Base-by-base conservation (phyloP, 2,113 vertebrate species). In the Stigmatopora nigra region DNA sequence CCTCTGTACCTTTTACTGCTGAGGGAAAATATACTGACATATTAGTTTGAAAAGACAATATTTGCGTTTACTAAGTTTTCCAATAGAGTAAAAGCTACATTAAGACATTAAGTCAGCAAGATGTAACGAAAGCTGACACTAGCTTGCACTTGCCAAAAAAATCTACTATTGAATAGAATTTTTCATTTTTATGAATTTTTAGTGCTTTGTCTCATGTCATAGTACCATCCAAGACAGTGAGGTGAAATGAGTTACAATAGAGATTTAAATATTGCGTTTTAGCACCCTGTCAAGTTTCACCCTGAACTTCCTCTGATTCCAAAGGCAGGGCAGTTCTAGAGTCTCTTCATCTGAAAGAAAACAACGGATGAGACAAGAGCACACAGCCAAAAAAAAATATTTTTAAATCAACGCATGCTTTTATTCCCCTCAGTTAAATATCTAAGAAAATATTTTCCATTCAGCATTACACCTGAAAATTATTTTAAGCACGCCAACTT, bases 311-410 rank as follows among this genome's bases (percentile, higher is more conserved):
- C 84, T 86, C 91, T 87, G 90, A 91, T 87, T 90, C 92, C 92
- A 91, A 91, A 92, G 92, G 89, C 91, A 85, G 91, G 78, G 82
- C 88, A 90, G 84, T 90, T 90, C 88, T 91, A 85, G 88, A 90
- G 87, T 91, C 84, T 90, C 90, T 92, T 93, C 90, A 93, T 93
- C 92, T 94, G 93, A 89, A 93, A 94, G 88, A 93, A 92, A 94
- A 92, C 91, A 94, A 87, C 68, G 88, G 72, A 85, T 93, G 89
- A 94, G 92, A 93, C 89, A 92, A 92, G 79, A 88, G 86, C 90
- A 91, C 69, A 78, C 64, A 90, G 83, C 88, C 88, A 82, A 89
- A 72, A 87, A 71, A 38, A 81, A 78, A 70, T 68, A 70, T 68
- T 75, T 83, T 83, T 31, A 85, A 69, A 81, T 81, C 67, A 83